Evolutionary conservation across 2,797 vertebrate species (phyloP).

Genomic region (Gymnoscopelus microlampas): DNA sequence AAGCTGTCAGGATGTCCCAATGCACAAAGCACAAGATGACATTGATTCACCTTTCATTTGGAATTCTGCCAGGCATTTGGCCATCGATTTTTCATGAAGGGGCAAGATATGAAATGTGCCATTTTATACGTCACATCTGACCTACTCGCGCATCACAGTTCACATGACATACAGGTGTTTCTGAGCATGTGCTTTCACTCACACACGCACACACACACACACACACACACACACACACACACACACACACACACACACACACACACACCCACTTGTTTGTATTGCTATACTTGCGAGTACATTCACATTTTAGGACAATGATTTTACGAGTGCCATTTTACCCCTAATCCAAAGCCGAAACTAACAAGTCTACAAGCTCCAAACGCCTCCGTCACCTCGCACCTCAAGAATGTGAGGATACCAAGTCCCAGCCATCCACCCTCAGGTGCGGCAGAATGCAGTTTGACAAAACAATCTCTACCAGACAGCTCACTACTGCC

Average conservation of each 20-base stretch:
- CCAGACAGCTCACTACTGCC: slow-evolving; percentile 25
- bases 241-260: too few species aligned
- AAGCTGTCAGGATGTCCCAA: slow-evolving; percentile 62
- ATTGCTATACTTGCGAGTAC: too few species aligned
- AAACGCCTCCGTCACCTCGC: neutral
- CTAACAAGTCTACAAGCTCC: too few species aligned
- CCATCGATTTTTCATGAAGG: slow-evolving; percentile 71
- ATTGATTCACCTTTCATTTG: slow-evolving; percentile 78
- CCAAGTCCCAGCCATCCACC: neutral
- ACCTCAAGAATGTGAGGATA: neutral
- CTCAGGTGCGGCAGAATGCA: neutral
- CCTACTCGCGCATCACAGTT: slow-evolving; percentile 18
- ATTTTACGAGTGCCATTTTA: too few species aligned
- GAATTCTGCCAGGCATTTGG: slow-evolving; percentile 65
- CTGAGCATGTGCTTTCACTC: neutral
- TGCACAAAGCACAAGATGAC: slow-evolving; percentile 69
- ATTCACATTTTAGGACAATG: too few species aligned
- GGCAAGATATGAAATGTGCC: slow-evolving; percentile 68
- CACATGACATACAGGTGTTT: slow-evolving; percentile 25
- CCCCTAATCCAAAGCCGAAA: too few species aligned
- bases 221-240: too few species aligned
- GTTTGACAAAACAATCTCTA: slow-evolving; percentile 35
- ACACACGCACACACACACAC: too few species aligned
- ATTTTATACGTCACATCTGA: slow-evolving; percentile 57
- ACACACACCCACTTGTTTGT: too few species aligned